Percentiles rank a stretch among this genome's conserved stretches.
Conservation (phyloP, 1,140 invertebrate species). For the Pararge aegeria region DNA sequence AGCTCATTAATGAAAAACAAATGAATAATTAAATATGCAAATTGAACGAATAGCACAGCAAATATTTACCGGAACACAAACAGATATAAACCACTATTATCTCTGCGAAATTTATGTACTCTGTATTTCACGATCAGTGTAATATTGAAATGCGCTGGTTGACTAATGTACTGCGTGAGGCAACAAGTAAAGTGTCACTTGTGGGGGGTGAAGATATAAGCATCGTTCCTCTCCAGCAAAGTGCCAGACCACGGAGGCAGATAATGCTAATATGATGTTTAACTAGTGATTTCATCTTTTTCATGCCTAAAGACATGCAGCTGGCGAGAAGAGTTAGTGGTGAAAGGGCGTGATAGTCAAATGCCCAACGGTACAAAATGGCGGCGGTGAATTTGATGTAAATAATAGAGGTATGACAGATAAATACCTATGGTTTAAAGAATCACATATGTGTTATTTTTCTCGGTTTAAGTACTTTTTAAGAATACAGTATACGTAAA, state of each 20-base stretch:
- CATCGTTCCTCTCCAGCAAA: background rate
- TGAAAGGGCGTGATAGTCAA: too few species aligned
- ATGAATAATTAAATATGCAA: background rate
- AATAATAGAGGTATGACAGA: too few species aligned
- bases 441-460: too few species aligned
- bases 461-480: too few species aligned
- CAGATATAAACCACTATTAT: background rate
- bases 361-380: too few species aligned
- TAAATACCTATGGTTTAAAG: too few species aligned
- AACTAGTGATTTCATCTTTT: too few species aligned
- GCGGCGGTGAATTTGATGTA: too few species aligned
- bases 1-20: background rate
- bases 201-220: background rate
- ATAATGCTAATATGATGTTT: background rate
- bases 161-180: background rate
- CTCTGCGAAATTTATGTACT: background rate
- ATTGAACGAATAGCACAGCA: background rate
- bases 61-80: background rate
- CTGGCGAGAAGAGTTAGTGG: too few species aligned
- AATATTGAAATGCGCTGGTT: background rate
- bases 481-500: too few species aligned
- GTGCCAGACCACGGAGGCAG: background rate
- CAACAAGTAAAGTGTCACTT: background rate
- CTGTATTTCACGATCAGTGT: background rate
- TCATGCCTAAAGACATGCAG: too few species aligned